Evolutionary conservation across 2,113 vertebrate species (phyloP), one percentile per base, ranked within the genome.

Genomic region (Mustela lutreola): DNA sequence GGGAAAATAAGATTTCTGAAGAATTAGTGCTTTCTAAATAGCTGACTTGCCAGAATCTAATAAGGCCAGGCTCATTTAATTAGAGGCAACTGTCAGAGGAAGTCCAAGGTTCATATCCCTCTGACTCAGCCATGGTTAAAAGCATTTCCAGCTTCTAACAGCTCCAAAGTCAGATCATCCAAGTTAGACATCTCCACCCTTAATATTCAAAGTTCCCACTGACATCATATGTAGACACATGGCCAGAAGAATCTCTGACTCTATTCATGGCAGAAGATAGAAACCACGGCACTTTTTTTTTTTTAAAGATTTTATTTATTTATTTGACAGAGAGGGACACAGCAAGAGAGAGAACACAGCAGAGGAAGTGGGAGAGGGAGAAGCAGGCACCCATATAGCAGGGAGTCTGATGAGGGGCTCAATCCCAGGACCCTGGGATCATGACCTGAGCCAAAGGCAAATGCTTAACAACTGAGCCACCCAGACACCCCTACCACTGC

Each of bases 141-240:
- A 97, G 82, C 94, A 73, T 60, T 93, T 81, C 88, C 95, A 98
- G 85, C 56, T 96, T 82, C 78, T 94, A 97, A 95, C 15, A 97
- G 67, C 6, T 92, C 76, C 81, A 94, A 71, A 56, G 73, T 15
- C 73, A 97, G 73, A 73, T 58, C 36, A 39, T 89, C 94, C 97
- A 95, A 97, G 82, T 56, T 78, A 89, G 45, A 50, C 67, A 10
- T 80, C 95, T 94, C 96, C 97, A 97, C 91, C 96, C 97, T 93
- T 26, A 58, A 45, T 33, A 95, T 45, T 95, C 93, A 86, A 19
- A 97, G 82, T 97, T 96, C 94, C 97, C 97, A 97, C 78, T 94
- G 97, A 97, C 92, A 92, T 94, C 97, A 93, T 88, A 87, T 4
- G 4, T 5, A 33, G 19, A 92, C 8, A 22, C 24, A 4, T 15